These are phyloP conservation scores for Exaiptasia diaphana DNA, from an alignment of 64 coral and sea anemone genomes.

Conservation along the genomic window DNA sequence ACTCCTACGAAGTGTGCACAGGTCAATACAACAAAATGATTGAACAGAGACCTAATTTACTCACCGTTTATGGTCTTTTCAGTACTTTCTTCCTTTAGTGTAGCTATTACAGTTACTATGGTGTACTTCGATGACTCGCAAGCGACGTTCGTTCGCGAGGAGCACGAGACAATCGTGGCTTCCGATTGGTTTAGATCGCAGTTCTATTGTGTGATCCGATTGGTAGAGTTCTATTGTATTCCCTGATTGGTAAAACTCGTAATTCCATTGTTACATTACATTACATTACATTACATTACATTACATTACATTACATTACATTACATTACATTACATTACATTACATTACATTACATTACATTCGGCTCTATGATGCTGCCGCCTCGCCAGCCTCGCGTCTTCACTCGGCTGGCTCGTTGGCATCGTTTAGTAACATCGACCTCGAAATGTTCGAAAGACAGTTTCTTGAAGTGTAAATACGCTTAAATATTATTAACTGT, in stretches of 20 bases:
- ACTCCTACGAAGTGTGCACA: constrained; percentile 11
- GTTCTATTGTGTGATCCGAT: no score
- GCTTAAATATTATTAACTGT: no score
- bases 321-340: not conserved
- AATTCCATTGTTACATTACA: no score
- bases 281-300: no score
- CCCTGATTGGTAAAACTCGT: no score
- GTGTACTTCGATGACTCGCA: not conserved
- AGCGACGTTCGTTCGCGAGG: not conserved
- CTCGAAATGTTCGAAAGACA: no score
- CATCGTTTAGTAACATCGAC: no score
- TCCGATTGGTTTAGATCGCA: not conserved
- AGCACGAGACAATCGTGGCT: not conserved
- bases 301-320: no score
- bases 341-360: not conserved
- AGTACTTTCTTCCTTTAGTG: no score
- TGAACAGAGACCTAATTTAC: not conserved
- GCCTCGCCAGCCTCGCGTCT: constrained; percentile 45
- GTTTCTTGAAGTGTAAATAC: no score
- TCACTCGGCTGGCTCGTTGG: constrained; percentile 46
- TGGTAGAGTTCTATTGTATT: no score
- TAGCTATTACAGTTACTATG: no score
- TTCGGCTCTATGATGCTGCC: constrained; percentile 50
- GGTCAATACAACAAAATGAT: not conserved
- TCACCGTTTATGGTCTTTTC: not conserved